Evolutionary conservation across 2,888 invertebrate genomes (phyloP).

Genomic region (Athripsodes cinereus): DNA sequence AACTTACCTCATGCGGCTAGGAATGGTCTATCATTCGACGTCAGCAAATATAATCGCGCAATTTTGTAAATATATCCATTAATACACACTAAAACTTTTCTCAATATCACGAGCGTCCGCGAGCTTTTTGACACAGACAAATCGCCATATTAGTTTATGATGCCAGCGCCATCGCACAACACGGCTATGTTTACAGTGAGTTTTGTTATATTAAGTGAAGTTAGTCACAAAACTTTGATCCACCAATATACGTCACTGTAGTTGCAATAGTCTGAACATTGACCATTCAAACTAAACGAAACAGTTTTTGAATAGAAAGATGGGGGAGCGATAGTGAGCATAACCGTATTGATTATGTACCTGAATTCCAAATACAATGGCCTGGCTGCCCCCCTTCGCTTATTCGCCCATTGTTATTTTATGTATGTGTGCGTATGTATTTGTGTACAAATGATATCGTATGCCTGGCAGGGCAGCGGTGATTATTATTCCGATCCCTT

Average conservation of each 20-base stretch:
- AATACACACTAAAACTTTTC: neutral
- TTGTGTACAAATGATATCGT: neutral
- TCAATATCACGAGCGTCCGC: slow-evolving; percentile 5
- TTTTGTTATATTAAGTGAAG: neutral
- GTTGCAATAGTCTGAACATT: neutral
- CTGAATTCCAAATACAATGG: neutral
- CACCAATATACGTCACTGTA: neutral
- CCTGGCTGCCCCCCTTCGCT: neutral
- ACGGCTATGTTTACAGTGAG: neutral
- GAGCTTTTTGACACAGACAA: slow-evolving; percentile 5
- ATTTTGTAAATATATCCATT: neutral
- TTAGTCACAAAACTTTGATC: neutral
- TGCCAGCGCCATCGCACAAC: neutral
- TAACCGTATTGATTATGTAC: neutral
- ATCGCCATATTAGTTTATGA: slow-evolving; percentile 1
- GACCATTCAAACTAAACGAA: neutral
- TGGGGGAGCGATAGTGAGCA: neutral
- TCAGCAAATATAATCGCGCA: neutral
- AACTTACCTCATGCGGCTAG: neutral
- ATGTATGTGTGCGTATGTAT: neutral
- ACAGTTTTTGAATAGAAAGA: neutral
- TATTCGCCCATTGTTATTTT: neutral
- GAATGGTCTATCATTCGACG: neutral
- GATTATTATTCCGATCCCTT: neutral
- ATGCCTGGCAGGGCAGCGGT: neutral